phyloP scores from a whole-genome alignment of 2,888 invertebrate species.

The Noctua pronuba region DNA sequence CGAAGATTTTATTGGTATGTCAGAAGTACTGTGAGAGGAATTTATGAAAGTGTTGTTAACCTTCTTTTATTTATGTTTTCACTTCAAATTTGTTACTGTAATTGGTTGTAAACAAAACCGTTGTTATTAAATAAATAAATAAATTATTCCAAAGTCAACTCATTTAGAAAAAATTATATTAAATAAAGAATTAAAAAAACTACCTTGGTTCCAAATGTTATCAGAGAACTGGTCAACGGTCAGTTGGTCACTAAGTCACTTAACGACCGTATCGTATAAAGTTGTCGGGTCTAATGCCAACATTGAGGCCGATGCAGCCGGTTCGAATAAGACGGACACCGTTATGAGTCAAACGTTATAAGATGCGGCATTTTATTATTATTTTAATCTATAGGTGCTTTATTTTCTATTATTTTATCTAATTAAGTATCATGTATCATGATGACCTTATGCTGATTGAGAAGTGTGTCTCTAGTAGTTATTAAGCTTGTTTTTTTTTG shows the following conservation, averaged over 20 bases:
- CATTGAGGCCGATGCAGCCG: constrained; percentile 23
- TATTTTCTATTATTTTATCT: not conserved
- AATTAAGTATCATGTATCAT: not conserved
- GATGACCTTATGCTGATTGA: not conserved
- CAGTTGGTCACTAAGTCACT: constrained; percentile 7
- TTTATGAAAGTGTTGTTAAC: too few species aligned
- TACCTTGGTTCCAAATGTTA: constrained; percentile 37
- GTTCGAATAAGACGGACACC: constrained; percentile 17
- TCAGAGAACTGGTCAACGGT: not conserved
- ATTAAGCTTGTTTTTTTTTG: too few species aligned
- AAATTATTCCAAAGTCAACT: not conserved
- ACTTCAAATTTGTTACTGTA: too few species aligned
- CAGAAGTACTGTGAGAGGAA: too few species aligned
- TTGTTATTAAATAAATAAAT: too few species aligned
- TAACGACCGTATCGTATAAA: constrained; percentile 32
- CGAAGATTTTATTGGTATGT: too few species aligned
- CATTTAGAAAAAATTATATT: not conserved
- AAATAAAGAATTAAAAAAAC: not conserved
- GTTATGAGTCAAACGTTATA: constrained; percentile 7
- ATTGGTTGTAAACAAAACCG: too few species aligned
- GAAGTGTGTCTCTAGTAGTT: not conserved
- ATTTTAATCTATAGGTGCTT: not conserved
- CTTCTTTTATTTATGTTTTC: too few species aligned
- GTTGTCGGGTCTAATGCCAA: constrained; percentile 14
- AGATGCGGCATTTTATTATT: constrained; percentile 37